Base-by-base conservation (phyloP, 2,113 vertebrate species). In the Gymnogyps californianus region DNA sequence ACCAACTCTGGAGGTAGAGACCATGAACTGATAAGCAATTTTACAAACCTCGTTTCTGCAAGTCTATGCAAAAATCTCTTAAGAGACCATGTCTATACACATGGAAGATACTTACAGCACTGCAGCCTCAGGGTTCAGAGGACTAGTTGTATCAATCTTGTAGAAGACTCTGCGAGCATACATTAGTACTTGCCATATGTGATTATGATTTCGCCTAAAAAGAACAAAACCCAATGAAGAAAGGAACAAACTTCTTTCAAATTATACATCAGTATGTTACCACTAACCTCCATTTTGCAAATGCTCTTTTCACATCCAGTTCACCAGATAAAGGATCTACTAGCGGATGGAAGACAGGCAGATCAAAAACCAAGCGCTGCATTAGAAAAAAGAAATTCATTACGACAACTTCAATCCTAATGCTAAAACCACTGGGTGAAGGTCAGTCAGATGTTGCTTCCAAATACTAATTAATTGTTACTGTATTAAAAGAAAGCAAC, bases 121-220 rank as follows among this genome's bases (percentile, higher is more conserved):
- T 85, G 99, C 99, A 96, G 99, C 99, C 93, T 99, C 99, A 15
- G 99, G 99, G 96, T 99, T 99, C 59, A 99, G 97, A 75, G 99
- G 99, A 87, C 97, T 99, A 16, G 97, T 91, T 7, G 99, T 99
- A 95, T 99, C 99, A 62, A 99, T 99, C 98, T 99, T 99, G 98
- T 99, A 99, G 98, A 99, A 99, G 94, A 99, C 97, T 51, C 99
- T 98, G 76, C 99, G 98, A 59, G 99, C 99, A 0, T 99, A 99
- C 99, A 99, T 99, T 69, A 99, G 85, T 32, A 99, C 99, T 95
- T 99, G 99, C 99, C 99, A 99, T 96, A 99, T 99, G 97, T 99
- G 99, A 93, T 99, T 99, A 97, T 99, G 99, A 97, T 99, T 99
- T 92, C 99, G 98, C 97, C 99, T 99, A 66, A 24, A 95, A 93